Evolutionary conservation across 2,888 invertebrate species (phyloP).

Genomic region (Tetragonula carbonaria): DNA sequence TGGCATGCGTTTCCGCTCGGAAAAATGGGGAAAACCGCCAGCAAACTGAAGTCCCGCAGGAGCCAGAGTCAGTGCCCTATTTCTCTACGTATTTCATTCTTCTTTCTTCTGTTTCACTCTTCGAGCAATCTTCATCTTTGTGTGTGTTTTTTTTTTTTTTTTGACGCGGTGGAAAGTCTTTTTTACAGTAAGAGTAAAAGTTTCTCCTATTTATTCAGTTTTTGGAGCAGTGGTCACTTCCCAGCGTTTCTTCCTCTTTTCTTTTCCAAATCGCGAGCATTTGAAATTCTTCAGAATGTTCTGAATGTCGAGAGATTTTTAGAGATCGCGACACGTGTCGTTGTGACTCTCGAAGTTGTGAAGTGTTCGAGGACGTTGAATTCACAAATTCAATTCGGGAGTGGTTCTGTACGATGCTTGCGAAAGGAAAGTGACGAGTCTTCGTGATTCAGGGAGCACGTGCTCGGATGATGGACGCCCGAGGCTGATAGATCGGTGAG

Average conservation of each 20-base stretch:
- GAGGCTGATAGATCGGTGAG: constrained; percentile 15
- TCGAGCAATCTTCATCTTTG: neutral
- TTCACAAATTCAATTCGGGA: neutral
- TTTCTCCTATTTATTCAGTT: no score
- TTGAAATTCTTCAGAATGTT: no score
- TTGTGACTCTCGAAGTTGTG: no score
- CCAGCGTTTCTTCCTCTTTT: no score
- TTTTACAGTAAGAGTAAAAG: no score
- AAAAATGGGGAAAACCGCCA: constrained; percentile 79
- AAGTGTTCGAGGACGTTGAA: neutral
- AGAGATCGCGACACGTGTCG: no score
- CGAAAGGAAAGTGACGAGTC: constrained; percentile 41
- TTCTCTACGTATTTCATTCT: neutral
- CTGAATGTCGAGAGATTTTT: no score
- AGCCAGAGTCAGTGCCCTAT: constrained; percentile 78
- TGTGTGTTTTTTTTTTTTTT: neutral
- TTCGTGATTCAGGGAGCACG: constrained; percentile 33
- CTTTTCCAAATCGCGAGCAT: neutral
- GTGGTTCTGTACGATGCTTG: constrained; percentile 14
- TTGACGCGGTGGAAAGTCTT: neutral
- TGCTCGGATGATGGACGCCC: constrained; percentile 28
- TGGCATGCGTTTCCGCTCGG: constrained; percentile 60
- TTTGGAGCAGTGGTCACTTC: no score
- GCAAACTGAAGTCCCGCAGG: constrained; percentile 77
- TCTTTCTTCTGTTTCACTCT: neutral